These are phyloP conservation scores for Podarcis siculus DNA, from an alignment of 2,797 vertebrate genomes.

Conservation along the genomic window DNA sequence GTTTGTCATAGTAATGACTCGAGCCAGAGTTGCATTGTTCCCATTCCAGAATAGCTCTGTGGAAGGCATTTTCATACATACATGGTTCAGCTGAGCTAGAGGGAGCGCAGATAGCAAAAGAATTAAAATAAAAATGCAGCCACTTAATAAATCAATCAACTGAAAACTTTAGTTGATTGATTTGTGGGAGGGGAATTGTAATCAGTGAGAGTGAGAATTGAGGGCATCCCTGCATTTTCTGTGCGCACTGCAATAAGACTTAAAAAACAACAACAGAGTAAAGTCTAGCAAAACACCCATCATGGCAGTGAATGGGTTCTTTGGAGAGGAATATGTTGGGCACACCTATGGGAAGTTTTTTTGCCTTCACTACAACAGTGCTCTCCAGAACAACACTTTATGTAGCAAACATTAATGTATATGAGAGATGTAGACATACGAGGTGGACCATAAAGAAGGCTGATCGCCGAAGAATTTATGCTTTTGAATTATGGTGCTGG, in stretches of 20 bases:
- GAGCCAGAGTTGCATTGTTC: not conserved
- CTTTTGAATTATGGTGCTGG: too few relatives aligned
- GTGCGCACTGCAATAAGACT: not conserved
- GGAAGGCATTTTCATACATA: not conserved
- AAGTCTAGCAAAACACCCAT: not conserved
- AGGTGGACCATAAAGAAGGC: too few relatives aligned
- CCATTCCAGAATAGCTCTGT: not conserved
- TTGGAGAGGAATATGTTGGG: not conserved
- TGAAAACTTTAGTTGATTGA: not conserved
- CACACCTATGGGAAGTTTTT: not conserved
- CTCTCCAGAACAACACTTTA: not conserved
- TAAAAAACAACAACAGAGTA: too few relatives aligned
- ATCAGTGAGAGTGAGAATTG: not conserved
- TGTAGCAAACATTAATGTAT: not conserved
- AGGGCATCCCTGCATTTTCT: not conserved
- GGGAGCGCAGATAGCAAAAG: not conserved
- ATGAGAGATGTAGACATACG: not conserved
- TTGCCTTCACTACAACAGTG: not conserved
- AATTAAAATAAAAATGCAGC: not conserved
- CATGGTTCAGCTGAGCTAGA: too few relatives aligned
- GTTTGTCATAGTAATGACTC: not conserved
- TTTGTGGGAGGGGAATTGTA: not conserved
- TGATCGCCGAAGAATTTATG: too few relatives aligned
- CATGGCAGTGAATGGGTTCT: not conserved
- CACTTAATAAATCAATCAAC: not conserved